phyloP scores from a whole-genome alignment of 2,797 vertebrate genomes.

The Eospalax fontanierii region DNA sequence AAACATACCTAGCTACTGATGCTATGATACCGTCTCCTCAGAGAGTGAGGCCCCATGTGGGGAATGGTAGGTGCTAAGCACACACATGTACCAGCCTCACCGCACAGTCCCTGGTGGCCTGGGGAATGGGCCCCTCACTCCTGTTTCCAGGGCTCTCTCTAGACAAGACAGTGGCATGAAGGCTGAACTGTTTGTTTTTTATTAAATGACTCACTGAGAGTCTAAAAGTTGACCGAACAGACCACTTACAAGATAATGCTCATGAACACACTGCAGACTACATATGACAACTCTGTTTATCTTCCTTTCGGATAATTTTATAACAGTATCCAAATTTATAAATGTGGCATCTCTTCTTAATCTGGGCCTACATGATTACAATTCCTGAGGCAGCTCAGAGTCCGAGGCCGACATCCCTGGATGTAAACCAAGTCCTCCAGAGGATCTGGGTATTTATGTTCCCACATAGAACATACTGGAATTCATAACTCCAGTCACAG shows the following conservation, averaged over 20 bases:
- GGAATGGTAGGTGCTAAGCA: rapidly evolving
- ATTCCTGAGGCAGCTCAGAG: slow-evolving; percentile 69
- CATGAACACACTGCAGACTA: neutral
- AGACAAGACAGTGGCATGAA: neutral
- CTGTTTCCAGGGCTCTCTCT: neutral
- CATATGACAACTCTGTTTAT: slow-evolving; percentile 32
- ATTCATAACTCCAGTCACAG: slow-evolving; percentile 55
- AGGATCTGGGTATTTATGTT: slow-evolving; percentile 59
- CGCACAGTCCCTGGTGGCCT: neutral
- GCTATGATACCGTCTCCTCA: neutral
- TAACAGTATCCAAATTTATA: slow-evolving; percentile 38
- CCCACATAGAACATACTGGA: slow-evolving; percentile 9
- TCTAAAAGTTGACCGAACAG: slow-evolving; percentile 65
- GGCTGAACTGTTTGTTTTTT: slow-evolving; percentile 15
- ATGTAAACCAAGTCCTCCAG: slow-evolving; percentile 55
- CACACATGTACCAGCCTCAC: too few relatives aligned
- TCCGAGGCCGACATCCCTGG: slow-evolving; percentile 50
- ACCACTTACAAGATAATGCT: slow-evolving; percentile 35
- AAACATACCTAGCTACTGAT: neutral
- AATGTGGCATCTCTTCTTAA: slow-evolving; percentile 49
- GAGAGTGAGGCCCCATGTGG: neutral
- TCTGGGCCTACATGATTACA: slow-evolving; percentile 55
- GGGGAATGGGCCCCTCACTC: neutral
- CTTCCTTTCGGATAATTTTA: slow-evolving; percentile 34
- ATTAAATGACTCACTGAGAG: slow-evolving; percentile 48